Base-by-base conservation (phyloP, 2,888 invertebrate genomes). In the Eupeodes luniger region DNA sequence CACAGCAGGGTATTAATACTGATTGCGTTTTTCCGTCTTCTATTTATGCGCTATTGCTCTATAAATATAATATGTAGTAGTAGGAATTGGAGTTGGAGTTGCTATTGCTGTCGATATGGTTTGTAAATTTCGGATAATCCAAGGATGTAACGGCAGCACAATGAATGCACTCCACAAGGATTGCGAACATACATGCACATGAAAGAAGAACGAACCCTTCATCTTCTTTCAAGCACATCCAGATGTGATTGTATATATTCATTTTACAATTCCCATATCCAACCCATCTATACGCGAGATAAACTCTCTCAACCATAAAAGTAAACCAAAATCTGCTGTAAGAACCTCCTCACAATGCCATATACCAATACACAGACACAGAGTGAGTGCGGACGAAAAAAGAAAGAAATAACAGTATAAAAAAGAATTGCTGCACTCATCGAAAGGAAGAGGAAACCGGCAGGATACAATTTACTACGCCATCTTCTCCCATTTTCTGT, bases 391-490 rank as follows among this genome's bases (percentile, higher is more conserved):
- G 36, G 9, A 59, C 36, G 16, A 51, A 9, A 11, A 34, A 36
- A 27, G 27, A 34, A 66, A 66, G 5, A 61, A 57, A 77, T 57
- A 47, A 9, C 12, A 4, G 19, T 12, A 5, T 7, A 55, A 57
- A 77, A 77, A 77, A 49, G 10, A 69, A 74, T 49, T 74, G 74
- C 59, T 75, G 80, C 80, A 85, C 76, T 85, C 64, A 74, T 55
- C 47, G 10, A 61, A 75, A 69, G 78, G 81, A 85, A 86, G 62
- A 82, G 74, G 86, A 86, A 82, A 76, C 83, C 83, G 83, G 81
- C 87, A 84, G 80, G 87, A 88, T 88, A 88, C 84, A 84, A 88
- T 88, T 84, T 88, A 84, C 87, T 81, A 80, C 62, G 76, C 87
- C 78, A 82, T 79, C 78, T 75, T 83, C 70, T 72, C 49, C 80